Conservation (phyloP, 2,888 invertebrate species). For the Yponomeuta plumbellus region DNA sequence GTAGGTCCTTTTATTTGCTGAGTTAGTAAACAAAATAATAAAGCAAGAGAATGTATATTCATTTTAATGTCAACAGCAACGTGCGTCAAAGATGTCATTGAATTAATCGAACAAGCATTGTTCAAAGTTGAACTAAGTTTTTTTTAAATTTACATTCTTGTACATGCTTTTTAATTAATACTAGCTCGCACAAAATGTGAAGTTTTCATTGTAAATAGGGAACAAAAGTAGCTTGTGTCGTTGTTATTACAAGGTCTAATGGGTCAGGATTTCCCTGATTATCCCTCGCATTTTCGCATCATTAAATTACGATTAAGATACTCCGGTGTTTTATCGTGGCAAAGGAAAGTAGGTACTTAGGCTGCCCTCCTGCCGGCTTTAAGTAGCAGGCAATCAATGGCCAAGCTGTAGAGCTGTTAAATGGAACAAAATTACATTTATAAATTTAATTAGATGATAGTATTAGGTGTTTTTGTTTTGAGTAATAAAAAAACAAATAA, state of each 20-base stretch:
- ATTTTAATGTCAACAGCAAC: neutral
- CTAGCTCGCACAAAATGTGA: neutral
- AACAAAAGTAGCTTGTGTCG: neutral
- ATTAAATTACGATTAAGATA: slow-evolving; percentile 53
- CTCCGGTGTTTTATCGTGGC: slow-evolving; percentile 32
- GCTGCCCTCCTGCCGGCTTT: slow-evolving; percentile 34
- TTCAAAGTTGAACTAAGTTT: slow-evolving; percentile 4
- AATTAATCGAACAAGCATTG: slow-evolving; percentile 1
- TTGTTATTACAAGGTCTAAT: neutral
- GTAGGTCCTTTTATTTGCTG: neutral
- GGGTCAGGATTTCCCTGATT: neutral
- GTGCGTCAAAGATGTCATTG: slow-evolving; percentile 7
- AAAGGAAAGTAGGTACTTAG: slow-evolving; percentile 32
- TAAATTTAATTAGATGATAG: neutral
- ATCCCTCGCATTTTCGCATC: slow-evolving; percentile 26
- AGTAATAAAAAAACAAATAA: too few relatives aligned
- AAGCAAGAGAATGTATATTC: neutral
- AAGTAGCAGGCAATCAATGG: slow-evolving; percentile 19
- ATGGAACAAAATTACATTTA: neutral
- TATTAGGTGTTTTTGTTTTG: too few relatives aligned
- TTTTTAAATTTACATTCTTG: neutral
- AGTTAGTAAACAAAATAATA: neutral
- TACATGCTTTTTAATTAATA: too few relatives aligned
- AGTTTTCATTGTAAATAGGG: neutral
- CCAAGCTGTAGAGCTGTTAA: neutral